Evolutionary conservation across 2,888 invertebrate genomes (phyloP).

Genomic region (Drosophila monieri): DNA sequence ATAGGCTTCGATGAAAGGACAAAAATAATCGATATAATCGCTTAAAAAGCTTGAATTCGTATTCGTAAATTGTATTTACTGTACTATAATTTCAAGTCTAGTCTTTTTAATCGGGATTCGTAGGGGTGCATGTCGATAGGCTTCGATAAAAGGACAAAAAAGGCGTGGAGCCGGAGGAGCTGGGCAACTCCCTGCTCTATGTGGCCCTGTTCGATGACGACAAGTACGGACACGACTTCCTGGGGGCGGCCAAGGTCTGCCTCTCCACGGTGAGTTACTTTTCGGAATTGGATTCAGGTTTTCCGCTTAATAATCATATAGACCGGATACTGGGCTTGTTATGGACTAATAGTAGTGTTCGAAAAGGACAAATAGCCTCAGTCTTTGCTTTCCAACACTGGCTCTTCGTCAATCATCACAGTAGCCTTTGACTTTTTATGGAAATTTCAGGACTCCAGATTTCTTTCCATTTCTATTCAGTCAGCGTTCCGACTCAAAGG

Average conservation of each 20-base stretch:
- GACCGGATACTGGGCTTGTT: too few species aligned
- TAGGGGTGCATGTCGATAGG: neutral
- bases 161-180: slow-evolving; percentile 94
- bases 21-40: too few species aligned
- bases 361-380: too few species aligned
- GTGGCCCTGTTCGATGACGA: slow-evolving; percentile 94
- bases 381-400: neutral
- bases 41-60: too few species aligned
- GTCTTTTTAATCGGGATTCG: neutral
- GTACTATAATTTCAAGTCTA: slow-evolving; percentile 31
- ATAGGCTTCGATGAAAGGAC: too few species aligned
- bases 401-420: neutral
- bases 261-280: slow-evolving; percentile 82
- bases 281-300: neutral
- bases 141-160: neutral
- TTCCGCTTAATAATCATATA: too few species aligned
- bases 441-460: neutral
- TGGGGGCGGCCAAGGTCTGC: slow-evolving; percentile 86
- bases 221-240: slow-evolving; percentile 92
- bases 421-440: neutral
- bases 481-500: neutral
- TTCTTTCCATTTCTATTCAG: neutral
- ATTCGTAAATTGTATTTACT: slow-evolving; percentile 69
- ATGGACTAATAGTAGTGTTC: too few species aligned
- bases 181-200: slow-evolving; percentile 89